Evolutionary conservation across 2,888 invertebrate species (phyloP), one percentile per base, ranked within the genome.

Genomic region (Eumerus sabulonum): DNA sequence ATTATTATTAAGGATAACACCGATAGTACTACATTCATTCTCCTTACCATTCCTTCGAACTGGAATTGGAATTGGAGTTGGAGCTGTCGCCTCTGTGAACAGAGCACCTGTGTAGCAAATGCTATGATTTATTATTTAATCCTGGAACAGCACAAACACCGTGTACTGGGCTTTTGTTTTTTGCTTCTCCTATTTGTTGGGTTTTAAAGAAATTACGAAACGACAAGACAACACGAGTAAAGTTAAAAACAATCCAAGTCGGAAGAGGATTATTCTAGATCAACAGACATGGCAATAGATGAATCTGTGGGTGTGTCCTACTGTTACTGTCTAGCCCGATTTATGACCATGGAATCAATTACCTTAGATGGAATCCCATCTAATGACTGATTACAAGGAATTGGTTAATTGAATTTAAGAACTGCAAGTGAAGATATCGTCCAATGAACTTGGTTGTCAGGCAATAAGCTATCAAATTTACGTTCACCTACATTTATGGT

Each of bases 91-190:
- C 14, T 50, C 63, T 77, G 77, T 19, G 77, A 77, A 72, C 62
- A 38, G 47, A 73, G 62, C 77, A 77, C 77, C 77, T 77, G 77
- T 77, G 67, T 51, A 77, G 67, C 73, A 77, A 77, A 77, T 73
- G 77, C 77, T 77, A 77, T 77, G 77, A 77, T 77, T 77, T 77
- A 77, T 77, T 77, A 77, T 77, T 73, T 77, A 77, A 77, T 77
- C 77, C 77, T 73, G 59, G 73, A 77, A 45, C 67, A 63, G 77
- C 59, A 67, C 67, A 73, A 63, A 73, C 59, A 67, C 67, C 67
- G 67, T 72, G 77, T 73, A 67, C 77, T 72, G 56, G n/a, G n/a
- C n/a, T 66, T 72, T 59, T 76, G 72, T 60, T 66, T 72, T 67
- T 67, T 72, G 50, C 51, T 51, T 53, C 40, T 57, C 27, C 19